Percentiles rank a stretch among this genome's conserved stretches.
Conservation (phyloP, 1,140 invertebrate genomes). For the Dryas iulia region DNA sequence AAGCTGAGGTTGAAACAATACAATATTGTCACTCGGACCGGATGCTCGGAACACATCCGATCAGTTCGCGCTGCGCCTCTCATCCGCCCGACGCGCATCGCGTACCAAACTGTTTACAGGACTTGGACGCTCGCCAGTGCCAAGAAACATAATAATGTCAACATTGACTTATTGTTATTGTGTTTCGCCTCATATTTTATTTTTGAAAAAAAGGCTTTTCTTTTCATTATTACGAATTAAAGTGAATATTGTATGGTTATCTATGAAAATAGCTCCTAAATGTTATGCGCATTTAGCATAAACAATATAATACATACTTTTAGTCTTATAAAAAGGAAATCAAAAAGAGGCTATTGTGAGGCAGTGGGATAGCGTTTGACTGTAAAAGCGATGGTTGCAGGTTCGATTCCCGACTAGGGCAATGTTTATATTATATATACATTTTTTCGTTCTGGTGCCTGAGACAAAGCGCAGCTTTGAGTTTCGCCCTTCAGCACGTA, state of each 20-base stretch:
- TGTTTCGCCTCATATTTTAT: constrained; percentile 7
- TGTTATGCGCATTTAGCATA: too few species aligned
- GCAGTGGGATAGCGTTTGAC: too few species aligned
- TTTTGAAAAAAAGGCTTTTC: neutral
- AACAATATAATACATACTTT: too few species aligned
- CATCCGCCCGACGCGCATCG: constrained; percentile 25
- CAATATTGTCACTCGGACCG: neutral
- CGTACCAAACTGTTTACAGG: constrained; percentile 24
- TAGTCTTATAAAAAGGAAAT: too few species aligned
- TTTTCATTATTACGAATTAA: neutral
- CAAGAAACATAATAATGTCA: constrained; percentile 16
- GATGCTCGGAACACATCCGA: constrained; percentile 38
- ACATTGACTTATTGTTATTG: constrained; percentile 19
- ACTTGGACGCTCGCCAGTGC: constrained; percentile 9
- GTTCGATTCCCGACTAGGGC: too few species aligned
- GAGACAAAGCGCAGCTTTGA: too few species aligned
- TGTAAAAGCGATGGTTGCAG: too few species aligned
- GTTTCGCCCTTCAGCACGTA: too few species aligned
- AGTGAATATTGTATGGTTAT: neutral
- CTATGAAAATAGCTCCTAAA: neutral
- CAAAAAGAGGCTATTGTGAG: too few species aligned
- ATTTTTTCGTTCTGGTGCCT: too few species aligned
- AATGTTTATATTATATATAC: too few species aligned
- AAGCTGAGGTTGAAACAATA: neutral
- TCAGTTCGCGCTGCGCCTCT: constrained; percentile 35